Percentiles rank a stretch among this genome's conserved stretches.
Evolutionary conservation across 2,797 vertebrate genomes (phyloP).

Genomic region (Dryobates pubescens): DNA sequence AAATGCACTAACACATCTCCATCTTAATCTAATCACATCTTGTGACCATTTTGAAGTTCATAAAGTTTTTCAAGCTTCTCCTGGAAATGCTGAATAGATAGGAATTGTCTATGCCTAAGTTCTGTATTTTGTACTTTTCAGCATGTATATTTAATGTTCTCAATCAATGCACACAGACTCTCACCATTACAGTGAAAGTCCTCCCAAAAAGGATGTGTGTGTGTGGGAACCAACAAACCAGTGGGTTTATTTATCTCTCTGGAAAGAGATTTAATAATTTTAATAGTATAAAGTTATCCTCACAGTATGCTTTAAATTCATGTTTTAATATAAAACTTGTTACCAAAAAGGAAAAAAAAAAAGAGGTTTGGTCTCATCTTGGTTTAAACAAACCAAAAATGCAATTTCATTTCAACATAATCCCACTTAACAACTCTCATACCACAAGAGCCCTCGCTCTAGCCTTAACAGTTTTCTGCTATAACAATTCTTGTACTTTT

Average conservation of each 20-base stretch:
- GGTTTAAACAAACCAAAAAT: background rate
- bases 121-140: background rate
- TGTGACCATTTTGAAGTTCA: background rate
- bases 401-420: background rate
- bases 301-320: background rate
- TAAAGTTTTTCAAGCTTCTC: background rate
- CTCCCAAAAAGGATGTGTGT: background rate
- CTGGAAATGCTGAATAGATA: background rate
- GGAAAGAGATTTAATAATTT: background rate
- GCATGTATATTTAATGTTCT: accelerated
- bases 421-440: background rate
- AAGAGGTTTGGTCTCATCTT: background rate
- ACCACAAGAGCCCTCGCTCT: background rate
- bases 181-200: background rate
- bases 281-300: background rate
- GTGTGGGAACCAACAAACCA: too few species aligned
- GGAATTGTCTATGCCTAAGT: background rate
- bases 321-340: background rate
- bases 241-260: background rate
- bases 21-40: background rate
- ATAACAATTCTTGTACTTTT: background rate
- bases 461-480: background rate
- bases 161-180: background rate
- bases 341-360: background rate
- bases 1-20: background rate